Conservation (phyloP, 1,140 invertebrate species). For the Campoletis sonorensis region DNA sequence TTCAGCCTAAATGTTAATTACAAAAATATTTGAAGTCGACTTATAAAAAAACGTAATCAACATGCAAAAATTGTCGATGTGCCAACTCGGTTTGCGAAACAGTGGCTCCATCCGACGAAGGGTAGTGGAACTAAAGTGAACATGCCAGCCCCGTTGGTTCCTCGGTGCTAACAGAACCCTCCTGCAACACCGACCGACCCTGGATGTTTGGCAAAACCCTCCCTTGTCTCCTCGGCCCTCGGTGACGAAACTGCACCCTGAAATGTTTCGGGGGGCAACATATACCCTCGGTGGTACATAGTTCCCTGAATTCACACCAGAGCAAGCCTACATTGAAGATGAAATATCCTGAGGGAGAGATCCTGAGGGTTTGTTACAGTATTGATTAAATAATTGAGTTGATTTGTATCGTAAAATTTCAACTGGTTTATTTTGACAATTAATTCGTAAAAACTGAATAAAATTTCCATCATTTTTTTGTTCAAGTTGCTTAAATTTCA, state of each 20-base stretch:
- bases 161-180: conserved; percentile 55
- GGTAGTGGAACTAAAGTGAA: conserved; percentile 63
- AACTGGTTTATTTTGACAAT: too few relatives aligned
- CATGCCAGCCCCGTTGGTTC: conserved; percentile 43
- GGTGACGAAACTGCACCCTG: conserved; percentile 43
- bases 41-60: too few relatives aligned
- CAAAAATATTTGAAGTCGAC: not conserved
- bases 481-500: too few relatives aligned
- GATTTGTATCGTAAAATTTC: not conserved
- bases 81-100: conserved; percentile 35
- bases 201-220: conserved; percentile 66
- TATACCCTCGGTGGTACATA: conserved; percentile 73
- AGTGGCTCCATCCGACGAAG: conserved; percentile 73
- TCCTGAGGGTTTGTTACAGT: not conserved
- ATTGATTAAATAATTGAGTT: not conserved
- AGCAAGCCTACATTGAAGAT: conserved; percentile 43
- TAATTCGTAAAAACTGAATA: too few relatives aligned
- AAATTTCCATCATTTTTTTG: too few relatives aligned
- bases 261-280: conserved; percentile 52
- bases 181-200: conserved; percentile 69
- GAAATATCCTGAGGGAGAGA: not conserved
- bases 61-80: too few relatives aligned
- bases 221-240: conserved; percentile 68
- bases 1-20: conserved; percentile 25
- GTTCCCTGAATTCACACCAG: conserved; percentile 71